Percentiles rank a stretch among this genome's conserved stretches.
Conservation (phyloP, 2,797 vertebrate genomes). For the Leptatherina wallacei region DNA sequence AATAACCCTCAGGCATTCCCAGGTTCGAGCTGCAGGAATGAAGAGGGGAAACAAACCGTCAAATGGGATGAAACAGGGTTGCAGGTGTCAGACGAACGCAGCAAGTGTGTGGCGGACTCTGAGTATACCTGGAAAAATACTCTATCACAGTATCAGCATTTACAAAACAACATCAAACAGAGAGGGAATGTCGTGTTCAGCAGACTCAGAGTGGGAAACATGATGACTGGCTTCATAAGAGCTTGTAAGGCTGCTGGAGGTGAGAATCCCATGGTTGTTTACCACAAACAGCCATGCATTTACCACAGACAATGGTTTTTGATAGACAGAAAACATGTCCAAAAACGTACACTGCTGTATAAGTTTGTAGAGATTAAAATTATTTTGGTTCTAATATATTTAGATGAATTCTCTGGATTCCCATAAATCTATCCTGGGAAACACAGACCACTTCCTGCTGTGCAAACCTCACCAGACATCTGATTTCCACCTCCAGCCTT, state of each 20-base stretch:
- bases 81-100: constrained; percentile 75
- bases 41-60: constrained; percentile 46
- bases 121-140: constrained; percentile 23
- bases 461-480: constrained; percentile 25
- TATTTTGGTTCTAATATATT: not conserved
- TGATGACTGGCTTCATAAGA: constrained; percentile 63
- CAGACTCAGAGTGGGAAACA: constrained; percentile 58
- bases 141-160: constrained; percentile 48
- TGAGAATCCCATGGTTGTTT: constrained; percentile 46
- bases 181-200: constrained; percentile 14
- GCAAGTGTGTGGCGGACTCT: constrained; percentile 32
- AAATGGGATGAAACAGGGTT: constrained; percentile 64
- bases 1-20: constrained; percentile 54
- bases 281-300: not conserved
- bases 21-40: constrained; percentile 60
- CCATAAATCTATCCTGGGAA: constrained; percentile 35
- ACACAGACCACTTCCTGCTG: constrained; percentile 54
- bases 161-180: constrained; percentile 41
- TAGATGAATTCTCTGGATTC: not conserved
- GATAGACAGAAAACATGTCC: not conserved
- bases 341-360: not conserved
- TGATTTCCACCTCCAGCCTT: constrained; percentile 46
- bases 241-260: constrained; percentile 44
- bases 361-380: not conserved
- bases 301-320: not conserved